Evolutionary conservation across 2,113 vertebrate species (phyloP).

Genomic region (Macaca mulatta): DNA sequence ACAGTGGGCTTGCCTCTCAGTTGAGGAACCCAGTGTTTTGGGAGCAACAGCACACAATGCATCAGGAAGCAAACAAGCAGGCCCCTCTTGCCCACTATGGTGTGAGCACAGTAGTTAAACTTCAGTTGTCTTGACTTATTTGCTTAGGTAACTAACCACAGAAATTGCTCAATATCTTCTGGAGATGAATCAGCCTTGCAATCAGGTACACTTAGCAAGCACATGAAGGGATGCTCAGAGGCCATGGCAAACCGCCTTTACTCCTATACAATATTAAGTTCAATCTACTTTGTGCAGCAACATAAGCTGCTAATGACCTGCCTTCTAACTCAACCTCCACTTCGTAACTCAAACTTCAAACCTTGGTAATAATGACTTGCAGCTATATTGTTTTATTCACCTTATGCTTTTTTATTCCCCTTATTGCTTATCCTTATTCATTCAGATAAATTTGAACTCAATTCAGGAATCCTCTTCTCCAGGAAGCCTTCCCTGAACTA

Average conservation of each 20-base stretch:
- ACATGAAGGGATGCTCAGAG: background rate
- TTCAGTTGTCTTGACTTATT: background rate
- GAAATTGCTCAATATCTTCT: background rate
- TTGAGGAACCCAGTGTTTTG: background rate
- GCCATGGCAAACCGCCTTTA: background rate
- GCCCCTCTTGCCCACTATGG: background rate
- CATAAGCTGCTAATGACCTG: background rate
- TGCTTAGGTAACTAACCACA: background rate
- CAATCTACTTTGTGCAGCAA: background rate
- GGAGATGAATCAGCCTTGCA: background rate
- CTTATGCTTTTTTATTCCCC: background rate
- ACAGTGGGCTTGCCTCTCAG: background rate
- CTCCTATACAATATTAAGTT: background rate
- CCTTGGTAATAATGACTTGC: background rate
- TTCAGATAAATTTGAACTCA: background rate
- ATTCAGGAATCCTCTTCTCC: background rate
- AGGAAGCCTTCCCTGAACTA: background rate
- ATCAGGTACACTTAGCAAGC: background rate
- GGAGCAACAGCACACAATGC: background rate
- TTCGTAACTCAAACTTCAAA: constrained; percentile 14
- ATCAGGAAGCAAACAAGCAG: background rate
- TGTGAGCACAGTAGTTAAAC: background rate
- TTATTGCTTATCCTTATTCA: background rate
- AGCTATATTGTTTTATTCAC: background rate
- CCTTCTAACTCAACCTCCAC: background rate